Evolutionary conservation across 2,113 vertebrate species (phyloP).

Genomic region (Eulemur rufifrons): DNA sequence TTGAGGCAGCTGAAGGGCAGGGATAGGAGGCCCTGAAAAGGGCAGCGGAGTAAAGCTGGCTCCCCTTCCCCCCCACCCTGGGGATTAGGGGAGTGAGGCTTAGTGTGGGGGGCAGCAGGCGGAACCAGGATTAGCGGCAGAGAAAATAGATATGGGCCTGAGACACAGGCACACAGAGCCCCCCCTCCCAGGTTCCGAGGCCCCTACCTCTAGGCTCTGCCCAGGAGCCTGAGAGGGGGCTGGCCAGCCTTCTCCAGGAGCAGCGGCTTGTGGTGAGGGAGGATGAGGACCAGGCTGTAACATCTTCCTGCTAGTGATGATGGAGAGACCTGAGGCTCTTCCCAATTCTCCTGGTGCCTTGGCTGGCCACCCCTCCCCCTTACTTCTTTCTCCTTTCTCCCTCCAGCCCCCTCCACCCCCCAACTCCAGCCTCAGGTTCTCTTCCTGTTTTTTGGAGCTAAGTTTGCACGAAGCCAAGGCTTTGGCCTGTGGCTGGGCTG

Average conservation of each 20-base stretch:
- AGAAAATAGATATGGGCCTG: conserved; percentile 76
- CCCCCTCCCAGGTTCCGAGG: not conserved
- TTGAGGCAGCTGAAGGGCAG: conserved; percentile 37
- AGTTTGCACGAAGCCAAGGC: conserved; percentile 69
- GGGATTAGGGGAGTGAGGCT: conserved; percentile 79
- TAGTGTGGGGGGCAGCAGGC: conserved; percentile 78
- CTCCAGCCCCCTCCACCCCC: conserved; percentile 43
- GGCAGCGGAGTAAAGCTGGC: conserved; percentile 63
- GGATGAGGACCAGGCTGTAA: not conserved
- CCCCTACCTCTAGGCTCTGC: conserved; percentile 38
- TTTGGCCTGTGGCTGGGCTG: conserved; percentile 68
- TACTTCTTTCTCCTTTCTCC: conserved; percentile 59
- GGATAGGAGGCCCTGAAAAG: conserved; percentile 17
- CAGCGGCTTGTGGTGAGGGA: not conserved
- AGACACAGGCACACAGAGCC: conserved; percentile 33
- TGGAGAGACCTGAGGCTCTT: not conserved
- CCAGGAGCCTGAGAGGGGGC: not conserved
- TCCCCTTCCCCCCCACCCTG: conserved; percentile 62
- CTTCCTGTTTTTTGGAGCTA: conserved; percentile 76
- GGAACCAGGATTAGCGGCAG: conserved; percentile 73
- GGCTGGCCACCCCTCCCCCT: conserved; percentile 28
- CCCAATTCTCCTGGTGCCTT: not conserved
- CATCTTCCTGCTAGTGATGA: not conserved
- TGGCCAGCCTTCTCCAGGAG: not conserved
- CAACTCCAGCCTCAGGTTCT: conserved; percentile 75